phyloP scores from a whole-genome alignment of 2,888 invertebrate genomes.

The Dione vanillae region DNA sequence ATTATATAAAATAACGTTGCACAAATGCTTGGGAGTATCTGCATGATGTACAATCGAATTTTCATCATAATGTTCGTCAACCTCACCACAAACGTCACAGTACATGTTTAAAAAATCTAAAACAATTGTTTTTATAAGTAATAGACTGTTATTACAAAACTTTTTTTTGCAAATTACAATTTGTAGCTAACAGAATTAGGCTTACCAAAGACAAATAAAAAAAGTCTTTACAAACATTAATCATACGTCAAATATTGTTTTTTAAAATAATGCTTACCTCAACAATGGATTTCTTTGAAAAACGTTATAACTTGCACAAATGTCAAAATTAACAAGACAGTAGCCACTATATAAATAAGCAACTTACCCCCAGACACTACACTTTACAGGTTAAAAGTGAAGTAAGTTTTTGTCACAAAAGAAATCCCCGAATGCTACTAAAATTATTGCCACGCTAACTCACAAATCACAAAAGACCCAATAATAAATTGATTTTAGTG shows the following conservation, averaged over 20 bases:
- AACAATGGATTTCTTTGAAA: neutral
- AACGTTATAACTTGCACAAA: neutral
- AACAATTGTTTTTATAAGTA: neutral
- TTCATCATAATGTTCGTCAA: slow-evolving; percentile 63
- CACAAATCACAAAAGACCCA: neutral
- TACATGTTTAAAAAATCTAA: slow-evolving; percentile 47
- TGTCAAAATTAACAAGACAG: neutral
- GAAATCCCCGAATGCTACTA: neutral
- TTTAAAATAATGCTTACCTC: too few species aligned
- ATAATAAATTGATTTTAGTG: too few species aligned
- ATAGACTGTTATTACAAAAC: neutral
- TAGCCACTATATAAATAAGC: neutral
- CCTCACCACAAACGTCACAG: slow-evolving; percentile 62
- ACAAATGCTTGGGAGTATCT: slow-evolving; percentile 58
- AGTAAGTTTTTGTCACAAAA: neutral
- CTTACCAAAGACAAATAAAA: neutral
- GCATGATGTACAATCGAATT: slow-evolving; percentile 52
- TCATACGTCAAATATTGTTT: too few species aligned
- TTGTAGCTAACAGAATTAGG: neutral
- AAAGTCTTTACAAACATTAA: neutral
- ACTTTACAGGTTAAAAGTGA: neutral
- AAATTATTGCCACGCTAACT: neutral
- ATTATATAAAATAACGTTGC: slow-evolving; percentile 59
- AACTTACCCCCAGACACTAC: neutral
- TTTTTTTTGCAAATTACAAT: neutral